Percentiles rank a stretch among this genome's conserved stretches.
Conservation (phyloP, 2,888 invertebrate species). For the Ormyrus rosae region DNA sequence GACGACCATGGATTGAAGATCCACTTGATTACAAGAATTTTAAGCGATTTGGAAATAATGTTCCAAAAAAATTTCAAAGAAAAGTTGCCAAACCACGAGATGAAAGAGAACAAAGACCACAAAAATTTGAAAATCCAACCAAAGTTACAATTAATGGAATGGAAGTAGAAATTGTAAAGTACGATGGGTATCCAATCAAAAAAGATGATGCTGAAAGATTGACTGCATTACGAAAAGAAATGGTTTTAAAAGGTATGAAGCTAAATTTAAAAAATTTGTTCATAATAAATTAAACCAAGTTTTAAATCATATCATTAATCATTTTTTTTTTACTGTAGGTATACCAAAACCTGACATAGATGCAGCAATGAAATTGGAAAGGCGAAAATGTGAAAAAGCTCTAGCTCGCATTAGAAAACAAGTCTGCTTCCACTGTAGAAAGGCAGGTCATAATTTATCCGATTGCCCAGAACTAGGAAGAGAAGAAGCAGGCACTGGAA, state of each 20-base stretch:
- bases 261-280: slow-evolving; percentile 18
- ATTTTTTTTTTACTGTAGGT: slow-evolving; percentile 62
- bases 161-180: slow-evolving; percentile 80
- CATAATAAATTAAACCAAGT: slow-evolving; percentile 7
- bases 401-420: slow-evolving; percentile 82
- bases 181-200: slow-evolving; percentile 85
- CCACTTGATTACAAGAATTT: slow-evolving; percentile 22
- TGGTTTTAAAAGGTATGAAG: slow-evolving; percentile 80
- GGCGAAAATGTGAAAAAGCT: slow-evolving; percentile 84
- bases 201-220: slow-evolving; percentile 84
- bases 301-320: neutral
- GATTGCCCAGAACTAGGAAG: slow-evolving; percentile 86
- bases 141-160: slow-evolving; percentile 81
- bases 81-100: slow-evolving; percentile 76
- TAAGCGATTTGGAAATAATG: slow-evolving; percentile 45
- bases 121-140: slow-evolving; percentile 74
- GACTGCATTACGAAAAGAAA: slow-evolving; percentile 79
- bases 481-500: slow-evolving; percentile 80
- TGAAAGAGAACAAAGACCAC: slow-evolving; percentile 68
- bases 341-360: slow-evolving; percentile 83
- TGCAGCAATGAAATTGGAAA: slow-evolving; percentile 82
- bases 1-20: neutral
- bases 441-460: slow-evolving; percentile 87
- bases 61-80: slow-evolving; percentile 66
- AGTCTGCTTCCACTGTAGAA: slow-evolving; percentile 88